Evolutionary conservation across 1,140 invertebrate genomes (phyloP).

Genomic region (Limonius californicus): DNA sequence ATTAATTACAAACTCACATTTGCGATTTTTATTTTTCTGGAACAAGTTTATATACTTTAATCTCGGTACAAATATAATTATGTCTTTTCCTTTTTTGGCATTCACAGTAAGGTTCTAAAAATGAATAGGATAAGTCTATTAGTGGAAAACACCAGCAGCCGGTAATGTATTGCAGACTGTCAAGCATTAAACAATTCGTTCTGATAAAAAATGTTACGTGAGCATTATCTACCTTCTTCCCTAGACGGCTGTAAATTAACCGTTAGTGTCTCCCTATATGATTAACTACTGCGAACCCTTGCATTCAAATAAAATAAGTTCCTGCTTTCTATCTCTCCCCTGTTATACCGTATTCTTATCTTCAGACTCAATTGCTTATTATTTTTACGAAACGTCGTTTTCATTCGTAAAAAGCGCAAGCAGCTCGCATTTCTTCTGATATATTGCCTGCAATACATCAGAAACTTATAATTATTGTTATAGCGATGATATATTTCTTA

Average conservation of each 20-base stretch:
- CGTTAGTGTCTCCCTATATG: conserved; percentile 9
- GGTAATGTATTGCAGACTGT: no score
- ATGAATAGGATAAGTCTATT: no score
- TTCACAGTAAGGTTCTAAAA: no score
- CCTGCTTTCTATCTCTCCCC: conserved; percentile 2
- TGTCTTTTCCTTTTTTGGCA: no score
- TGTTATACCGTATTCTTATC: neutral
- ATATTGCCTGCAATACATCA: conserved; percentile 16
- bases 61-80: no score
- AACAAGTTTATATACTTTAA: no score
- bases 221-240: conserved; percentile 3
- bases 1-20: no score
- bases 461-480: conserved; percentile 27
- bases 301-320: neutral
- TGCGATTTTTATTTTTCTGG: no score
- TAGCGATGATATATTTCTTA: conserved; percentile 32
- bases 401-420: conserved; percentile 4
- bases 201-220: neutral
- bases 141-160: no score
- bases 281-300: conserved; percentile 11
- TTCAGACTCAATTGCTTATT: conserved; percentile 7
- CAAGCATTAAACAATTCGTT: no score
- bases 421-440: neutral
- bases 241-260: conserved; percentile 1
- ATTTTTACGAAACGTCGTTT: neutral